Base-by-base conservation (phyloP, 2,888 invertebrate genomes). In the Sarcophaga caerulescens region DNA sequence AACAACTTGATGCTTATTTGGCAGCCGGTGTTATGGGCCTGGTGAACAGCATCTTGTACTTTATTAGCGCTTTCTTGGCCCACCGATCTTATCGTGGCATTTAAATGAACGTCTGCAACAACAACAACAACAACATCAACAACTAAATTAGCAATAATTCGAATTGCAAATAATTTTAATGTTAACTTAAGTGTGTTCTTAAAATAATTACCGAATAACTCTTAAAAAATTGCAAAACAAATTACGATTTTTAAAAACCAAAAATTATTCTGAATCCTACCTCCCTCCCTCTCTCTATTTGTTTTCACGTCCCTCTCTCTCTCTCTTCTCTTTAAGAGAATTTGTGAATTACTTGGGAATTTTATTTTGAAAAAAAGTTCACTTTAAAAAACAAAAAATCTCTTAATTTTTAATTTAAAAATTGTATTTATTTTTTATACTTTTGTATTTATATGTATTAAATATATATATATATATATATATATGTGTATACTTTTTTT, bases 51-150 rank as follows among this genome's bases (percentile, higher is more conserved):
- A 95, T 93, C 1, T 93, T 97, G 1, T 97, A 97, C 92, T 94
- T 97, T 66, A 89, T 97, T 71, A 97, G 97, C 91, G 95, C 97
- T 45, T 94, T 97, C 89, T 94, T 97, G 89, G 97, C 97, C 52
- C 95, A 96, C 90, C 95, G 96, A 88, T 95, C 95, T 35, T 97
- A 97, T 94, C 95, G 96, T 90, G 96, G 96, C 87, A 94, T 96
- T 88, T 96, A 95, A 95, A 89, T 70, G 2, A 63, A n/a, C 68
- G 70, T 47, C 8, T 25, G 44, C 2, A 63, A 12, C 19, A 45
- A 45, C 3, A 71, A 12, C 19, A 25, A 47, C 17, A 4, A 11
- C 11, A 47, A 47, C 17, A 4, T 3, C 11, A 47, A 14, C 11
- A 47, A 14, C 14, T 14, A 47, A 52, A 12, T 17, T 4, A 52